Percentiles rank a stretch among this genome's conserved stretches.
Evolutionary conservation across 2,888 invertebrate genomes (phyloP).

Genomic region (Sceliomorpha sp.): DNA sequence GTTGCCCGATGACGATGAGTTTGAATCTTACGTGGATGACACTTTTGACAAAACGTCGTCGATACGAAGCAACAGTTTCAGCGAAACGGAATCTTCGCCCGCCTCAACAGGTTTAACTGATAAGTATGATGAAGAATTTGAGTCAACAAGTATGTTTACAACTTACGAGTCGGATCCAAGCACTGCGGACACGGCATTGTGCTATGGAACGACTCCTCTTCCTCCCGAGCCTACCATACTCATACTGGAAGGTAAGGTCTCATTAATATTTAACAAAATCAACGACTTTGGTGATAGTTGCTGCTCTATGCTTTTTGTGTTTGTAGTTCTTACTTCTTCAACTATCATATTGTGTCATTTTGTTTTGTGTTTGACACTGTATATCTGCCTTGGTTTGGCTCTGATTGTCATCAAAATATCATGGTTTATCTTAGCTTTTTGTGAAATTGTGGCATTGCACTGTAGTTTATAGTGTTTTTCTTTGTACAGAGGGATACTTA

Average conservation of each 20-base stretch:
- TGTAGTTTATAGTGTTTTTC: conserved; percentile 26
- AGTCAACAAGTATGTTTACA: conserved; percentile 54
- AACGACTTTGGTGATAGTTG: conserved; percentile 19
- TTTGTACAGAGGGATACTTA: conserved; percentile 19
- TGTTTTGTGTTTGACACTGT: background rate
- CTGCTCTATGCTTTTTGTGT: conserved; percentile 14
- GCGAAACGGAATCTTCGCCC: conserved; percentile 11
- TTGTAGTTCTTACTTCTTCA: no score
- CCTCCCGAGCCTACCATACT: conserved; percentile 88
- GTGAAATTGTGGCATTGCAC: conserved; percentile 24
- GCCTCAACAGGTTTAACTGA: conserved; percentile 51
- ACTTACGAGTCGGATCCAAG: conserved; percentile 62
- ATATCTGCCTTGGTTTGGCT: background rate
- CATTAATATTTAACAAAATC: conserved; percentile 31
- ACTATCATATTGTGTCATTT: background rate
- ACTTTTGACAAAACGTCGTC: conserved; percentile 25
- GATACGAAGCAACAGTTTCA: background rate
- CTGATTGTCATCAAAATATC: conserved; percentile 22
- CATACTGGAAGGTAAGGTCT: conserved; percentile 90
- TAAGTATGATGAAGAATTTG: conserved; percentile 36
- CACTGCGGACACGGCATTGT: conserved; percentile 67
- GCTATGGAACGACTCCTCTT: conserved; percentile 81
- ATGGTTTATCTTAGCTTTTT: conserved; percentile 24
- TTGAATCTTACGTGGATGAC: conserved; percentile 32
- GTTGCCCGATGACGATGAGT: conserved; percentile 57